These are phyloP conservation scores for Drosophila virilis DNA, from an alignment of 1,140 invertebrate genomes.

Conservation along the genomic window DNA sequence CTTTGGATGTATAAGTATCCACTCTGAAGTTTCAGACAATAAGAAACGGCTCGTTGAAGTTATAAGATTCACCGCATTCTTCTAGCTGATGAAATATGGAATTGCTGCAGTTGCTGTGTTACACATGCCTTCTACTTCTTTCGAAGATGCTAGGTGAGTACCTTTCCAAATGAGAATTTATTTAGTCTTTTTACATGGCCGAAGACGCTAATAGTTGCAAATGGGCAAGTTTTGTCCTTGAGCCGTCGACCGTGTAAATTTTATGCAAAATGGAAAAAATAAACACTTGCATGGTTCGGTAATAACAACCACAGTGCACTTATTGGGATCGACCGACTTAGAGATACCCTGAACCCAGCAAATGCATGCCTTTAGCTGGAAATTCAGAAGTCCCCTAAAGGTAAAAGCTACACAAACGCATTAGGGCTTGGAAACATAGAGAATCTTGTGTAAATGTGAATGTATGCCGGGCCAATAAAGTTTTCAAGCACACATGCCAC, in stretches of 20 bases:
- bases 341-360: too few species aligned
- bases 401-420: too few species aligned
- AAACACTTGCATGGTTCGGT: slow-evolving; percentile 65
- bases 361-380: too few species aligned
- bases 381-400: too few species aligned
- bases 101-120: slow-evolving; percentile 70
- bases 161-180: neutral
- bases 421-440: too few species aligned
- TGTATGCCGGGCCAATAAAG: too few species aligned
- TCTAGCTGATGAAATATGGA: slow-evolving; percentile 71
- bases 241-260: slow-evolving; percentile 73
- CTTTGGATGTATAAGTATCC: neutral
- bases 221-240: neutral
- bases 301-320: slow-evolving; percentile 22
- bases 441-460: too few species aligned
- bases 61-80: neutral
- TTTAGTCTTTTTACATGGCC: slow-evolving; percentile 21
- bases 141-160: slow-evolving; percentile 77
- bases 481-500: too few species aligned
- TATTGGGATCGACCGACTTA: too few species aligned
- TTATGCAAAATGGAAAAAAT: slow-evolving; percentile 71
- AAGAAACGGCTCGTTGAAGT: slow-evolving; percentile 14
- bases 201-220: slow-evolving; percentile 5
- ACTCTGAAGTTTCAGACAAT: neutral
- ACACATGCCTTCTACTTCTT: slow-evolving; percentile 72